Evolutionary conservation across 2,113 vertebrate genomes (phyloP), one percentile per base, ranked within the genome.

Genomic region (Erythrolamprus reginae): DNA sequence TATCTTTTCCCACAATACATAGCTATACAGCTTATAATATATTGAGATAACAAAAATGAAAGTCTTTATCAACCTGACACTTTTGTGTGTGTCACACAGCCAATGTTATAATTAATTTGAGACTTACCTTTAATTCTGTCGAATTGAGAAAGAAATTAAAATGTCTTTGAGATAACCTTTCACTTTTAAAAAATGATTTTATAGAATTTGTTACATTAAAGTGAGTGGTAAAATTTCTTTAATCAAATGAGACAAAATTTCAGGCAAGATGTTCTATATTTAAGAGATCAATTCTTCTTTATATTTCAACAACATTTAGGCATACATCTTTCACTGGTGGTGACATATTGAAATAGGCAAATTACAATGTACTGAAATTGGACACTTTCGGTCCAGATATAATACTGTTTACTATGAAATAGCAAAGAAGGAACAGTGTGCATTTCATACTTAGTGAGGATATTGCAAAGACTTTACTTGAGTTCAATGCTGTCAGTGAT

Each of bases 101-200:
- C 4, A n/a, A 91, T 38, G 93, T 96, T 70, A 2, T 87, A 85
- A 51, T n/a, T 85, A 88, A 61, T 86, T 93, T 95, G 88, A 93
- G 24, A 91, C 91, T 82, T n/a, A 28, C 23, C 85, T 91, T 91
- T 92, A 53, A 90, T 56, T 90, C 42, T n/a, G 23, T 38, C n/a
- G 47, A 77, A 77, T 45, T 94, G 82, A 89, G 89, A 89, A 94
- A 95, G 88, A 3, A 86, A 93, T 93, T 70, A 93, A 95, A 94
- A 86, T 93, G 38, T 92, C 1, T 0, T 70, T 93, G 89, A 96
- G 94, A 56, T 38, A 15, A 90, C 13, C 70, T 91, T 84, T 84
- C n/a, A 84, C 92, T 88, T 23, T 70, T 92, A 9, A 89, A 47
- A 94, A 90, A 94, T 82, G 77, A 38, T 50, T 93, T 91, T 90